Percentiles rank a stretch among this genome's conserved stretches.
phyloP scores from a whole-genome alignment of 2,113 vertebrate genomes.

The Tetrao urogallus region DNA sequence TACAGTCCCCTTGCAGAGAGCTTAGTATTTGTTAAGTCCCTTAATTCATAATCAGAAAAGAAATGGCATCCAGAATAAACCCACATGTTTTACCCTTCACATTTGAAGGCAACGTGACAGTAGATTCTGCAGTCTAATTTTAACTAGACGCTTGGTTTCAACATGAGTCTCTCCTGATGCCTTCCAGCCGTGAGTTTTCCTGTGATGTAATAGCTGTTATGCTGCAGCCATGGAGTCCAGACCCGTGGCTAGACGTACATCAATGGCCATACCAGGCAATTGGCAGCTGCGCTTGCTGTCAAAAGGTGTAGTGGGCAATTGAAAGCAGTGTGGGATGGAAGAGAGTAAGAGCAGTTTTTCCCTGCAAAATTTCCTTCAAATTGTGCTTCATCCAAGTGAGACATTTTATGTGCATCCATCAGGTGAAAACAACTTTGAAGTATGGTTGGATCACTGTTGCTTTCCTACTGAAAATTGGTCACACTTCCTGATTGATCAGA shows the following conservation, averaged over 20 bases:
- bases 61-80: not conserved
- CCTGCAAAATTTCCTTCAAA: not conserved
- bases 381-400: not conserved
- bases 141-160: not conserved
- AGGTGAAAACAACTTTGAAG: not conserved
- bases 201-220: not conserved
- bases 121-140: conserved; percentile 7
- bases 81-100: not conserved
- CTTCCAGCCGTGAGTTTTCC: not conserved
- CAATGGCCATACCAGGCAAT: not conserved
- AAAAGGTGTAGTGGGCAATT: not conserved
- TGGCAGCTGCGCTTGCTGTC: not conserved
- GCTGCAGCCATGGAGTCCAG: not conserved
- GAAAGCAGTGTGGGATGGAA: not conserved
- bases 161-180: not conserved
- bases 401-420: not conserved
- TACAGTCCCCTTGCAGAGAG: not conserved
- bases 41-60: not conserved
- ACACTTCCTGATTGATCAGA: not conserved
- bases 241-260: not conserved
- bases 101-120: not conserved
- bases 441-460: not conserved
- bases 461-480: conserved; percentile 16
- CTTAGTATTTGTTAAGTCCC: not conserved
- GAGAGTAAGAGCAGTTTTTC: not conserved